phyloP scores from a whole-genome alignment of 2,888 invertebrate species.

The Lydus trimaculatus region DNA sequence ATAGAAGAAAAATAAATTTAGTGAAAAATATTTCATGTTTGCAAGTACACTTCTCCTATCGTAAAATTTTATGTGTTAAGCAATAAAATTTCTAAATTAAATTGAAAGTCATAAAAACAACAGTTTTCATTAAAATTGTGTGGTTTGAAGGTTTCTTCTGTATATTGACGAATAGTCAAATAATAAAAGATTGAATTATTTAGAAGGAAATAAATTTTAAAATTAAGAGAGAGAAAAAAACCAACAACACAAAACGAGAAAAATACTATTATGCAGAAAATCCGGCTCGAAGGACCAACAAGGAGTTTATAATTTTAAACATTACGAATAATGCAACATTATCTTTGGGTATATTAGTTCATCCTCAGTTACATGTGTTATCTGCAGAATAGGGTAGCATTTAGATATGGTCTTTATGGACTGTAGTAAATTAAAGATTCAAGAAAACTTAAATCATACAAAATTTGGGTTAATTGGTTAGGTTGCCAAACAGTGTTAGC shows the following conservation, averaged over 20 bases:
- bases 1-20: background rate
- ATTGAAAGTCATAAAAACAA: constrained; percentile 7
- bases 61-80: constrained; percentile 9
- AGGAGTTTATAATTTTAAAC: no score
- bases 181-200: background rate
- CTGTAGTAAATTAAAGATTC: no score
- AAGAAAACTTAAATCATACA: no score
- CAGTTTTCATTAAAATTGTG: constrained; percentile 8
- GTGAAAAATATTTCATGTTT: constrained; percentile 3
- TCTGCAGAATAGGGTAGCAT: no score
- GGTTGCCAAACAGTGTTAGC: no score
- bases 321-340: no score
- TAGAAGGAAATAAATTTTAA: background rate
- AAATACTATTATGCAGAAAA: background rate
- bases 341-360: no score
- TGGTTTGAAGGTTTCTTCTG: background rate
- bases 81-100: constrained; percentile 9
- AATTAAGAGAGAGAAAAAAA: background rate
- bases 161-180: background rate
- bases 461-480: no score
- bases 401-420: no score
- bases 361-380: no score
- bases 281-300: background rate
- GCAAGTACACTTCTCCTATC: constrained; percentile 1
- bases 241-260: no score